phyloP scores from a whole-genome alignment of 1,140 invertebrate species.

The Geopemphigus sp. region DNA sequence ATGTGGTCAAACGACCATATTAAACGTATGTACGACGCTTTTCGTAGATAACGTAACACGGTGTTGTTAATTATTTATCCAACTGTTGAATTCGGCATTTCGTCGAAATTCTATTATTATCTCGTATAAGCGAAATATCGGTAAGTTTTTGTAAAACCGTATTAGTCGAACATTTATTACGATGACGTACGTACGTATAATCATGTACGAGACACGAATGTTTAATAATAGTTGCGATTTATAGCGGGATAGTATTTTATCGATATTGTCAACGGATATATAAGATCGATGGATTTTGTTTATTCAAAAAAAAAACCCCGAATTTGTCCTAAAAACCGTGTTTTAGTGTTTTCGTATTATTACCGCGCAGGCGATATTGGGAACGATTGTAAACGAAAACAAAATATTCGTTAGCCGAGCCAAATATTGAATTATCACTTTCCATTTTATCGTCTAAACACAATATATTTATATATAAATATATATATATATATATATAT shows the following conservation, averaged over 20 bases:
- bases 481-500: no score
- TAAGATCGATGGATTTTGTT: background rate
- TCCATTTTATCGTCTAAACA: no score
- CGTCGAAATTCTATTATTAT: background rate
- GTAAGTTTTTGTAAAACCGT: background rate
- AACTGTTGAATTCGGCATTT: background rate
- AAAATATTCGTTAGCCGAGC: no score
- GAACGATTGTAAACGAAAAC: no score
- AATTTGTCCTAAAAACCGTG: no score
- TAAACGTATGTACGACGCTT: no score
- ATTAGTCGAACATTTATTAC: background rate
- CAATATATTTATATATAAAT: no score
- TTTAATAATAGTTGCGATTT: background rate
- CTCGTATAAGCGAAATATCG: background rate
- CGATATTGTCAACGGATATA: no score
- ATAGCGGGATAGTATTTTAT: background rate
- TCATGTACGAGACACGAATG: background rate
- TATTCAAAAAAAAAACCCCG: background rate
- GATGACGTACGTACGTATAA: background rate
- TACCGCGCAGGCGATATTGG: no score
- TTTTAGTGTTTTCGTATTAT: no score
- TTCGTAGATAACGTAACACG: no score
- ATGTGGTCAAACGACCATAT: slow-evolving; percentile 5
- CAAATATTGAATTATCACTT: no score
- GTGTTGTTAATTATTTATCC: background rate